Base-by-base conservation (phyloP, 2,888 invertebrate genomes). In the Archaeoteleia sp. region DNA sequence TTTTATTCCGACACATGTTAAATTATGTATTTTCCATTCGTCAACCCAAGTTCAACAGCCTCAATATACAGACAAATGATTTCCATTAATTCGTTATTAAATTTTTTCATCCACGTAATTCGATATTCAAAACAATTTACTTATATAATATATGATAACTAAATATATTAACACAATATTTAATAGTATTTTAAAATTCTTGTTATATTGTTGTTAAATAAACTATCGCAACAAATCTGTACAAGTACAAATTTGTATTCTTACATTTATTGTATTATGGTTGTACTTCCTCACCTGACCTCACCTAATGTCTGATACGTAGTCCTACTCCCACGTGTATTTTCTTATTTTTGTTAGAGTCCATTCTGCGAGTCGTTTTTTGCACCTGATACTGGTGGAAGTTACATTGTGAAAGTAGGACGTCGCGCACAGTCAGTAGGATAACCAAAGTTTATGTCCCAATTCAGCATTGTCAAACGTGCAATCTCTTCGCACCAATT, bases 391-490 rank as follows among this genome's bases (percentile, higher is more conserved):
- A 27, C 43, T 29, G 43, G 32, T 49, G 25, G 34, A 34, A 25
- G 30, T 53, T 45, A 29, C 10, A 25, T 32, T 46, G 61, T 54
- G 61, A 62, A 62, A 62, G 61, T 62, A 54, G 53, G 53, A 45
- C 46, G 34, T 1, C 54, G 12, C n/a, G n/a, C n/a, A n/a, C n/a
- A n/a, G 32, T 8, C 32, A 53, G 20, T 27, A 3, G 25, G 23
- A 6, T 32, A 20, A 34, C 1, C 34, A 23, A 10, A 17, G 30
- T 43, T 37, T 46, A 30, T 30, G 29, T 27, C 20, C 17, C 25
- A 17, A 37, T 54, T 46, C 27, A 23, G 54, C 45, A 54, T 53
- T 54, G 62, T 54, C 62, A 53, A 54, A 62, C 39, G 27, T 17
- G 34, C 42, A 62, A 62, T 62, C 54, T 46, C 32, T 20, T 23